Conservation (phyloP, 2,888 invertebrate genomes). For the Eremobia ochroleuca region DNA sequence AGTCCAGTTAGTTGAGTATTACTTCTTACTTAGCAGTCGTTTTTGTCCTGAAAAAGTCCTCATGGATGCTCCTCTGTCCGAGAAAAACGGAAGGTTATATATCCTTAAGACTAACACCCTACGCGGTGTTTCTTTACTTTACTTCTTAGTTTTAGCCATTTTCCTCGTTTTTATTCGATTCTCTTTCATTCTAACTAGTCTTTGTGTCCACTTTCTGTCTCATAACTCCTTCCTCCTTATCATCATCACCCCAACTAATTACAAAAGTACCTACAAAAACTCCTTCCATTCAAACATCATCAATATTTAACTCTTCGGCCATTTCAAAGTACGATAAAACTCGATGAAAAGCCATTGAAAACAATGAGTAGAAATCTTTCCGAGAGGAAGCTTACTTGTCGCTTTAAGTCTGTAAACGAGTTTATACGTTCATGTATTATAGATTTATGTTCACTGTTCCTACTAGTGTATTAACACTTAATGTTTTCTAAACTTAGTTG, state of each 20-base stretch:
- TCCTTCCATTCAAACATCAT: conserved; percentile 43
- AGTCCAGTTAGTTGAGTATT: too few relatives aligned
- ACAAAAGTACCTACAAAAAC: conserved; percentile 25
- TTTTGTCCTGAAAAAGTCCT: background rate
- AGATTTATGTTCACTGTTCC: conserved; percentile 61
- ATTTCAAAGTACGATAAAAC: conserved; percentile 57
- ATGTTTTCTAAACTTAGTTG: conserved; percentile 58
- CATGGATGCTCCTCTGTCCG: too few relatives aligned
- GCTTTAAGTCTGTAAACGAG: conserved; percentile 48
- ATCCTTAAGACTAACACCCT: background rate
- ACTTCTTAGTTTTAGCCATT: background rate
- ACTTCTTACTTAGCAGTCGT: background rate
- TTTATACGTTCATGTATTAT: conserved; percentile 67
- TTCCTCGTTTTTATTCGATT: background rate
- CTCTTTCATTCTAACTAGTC: background rate
- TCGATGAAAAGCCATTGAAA: conserved; percentile 67
- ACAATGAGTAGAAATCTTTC: conserved; percentile 64
- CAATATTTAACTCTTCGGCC: conserved; percentile 56
- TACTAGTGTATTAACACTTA: conserved; percentile 62
- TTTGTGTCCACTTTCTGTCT: background rate
- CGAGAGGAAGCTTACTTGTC: conserved; percentile 46
- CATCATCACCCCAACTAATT: conserved; percentile 14
- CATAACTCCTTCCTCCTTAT: background rate
- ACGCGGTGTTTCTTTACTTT: background rate
- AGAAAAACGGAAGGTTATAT: background rate